Base-by-base conservation (phyloP, 2,888 invertebrate species). In the Anthrax anthrax region DNA sequence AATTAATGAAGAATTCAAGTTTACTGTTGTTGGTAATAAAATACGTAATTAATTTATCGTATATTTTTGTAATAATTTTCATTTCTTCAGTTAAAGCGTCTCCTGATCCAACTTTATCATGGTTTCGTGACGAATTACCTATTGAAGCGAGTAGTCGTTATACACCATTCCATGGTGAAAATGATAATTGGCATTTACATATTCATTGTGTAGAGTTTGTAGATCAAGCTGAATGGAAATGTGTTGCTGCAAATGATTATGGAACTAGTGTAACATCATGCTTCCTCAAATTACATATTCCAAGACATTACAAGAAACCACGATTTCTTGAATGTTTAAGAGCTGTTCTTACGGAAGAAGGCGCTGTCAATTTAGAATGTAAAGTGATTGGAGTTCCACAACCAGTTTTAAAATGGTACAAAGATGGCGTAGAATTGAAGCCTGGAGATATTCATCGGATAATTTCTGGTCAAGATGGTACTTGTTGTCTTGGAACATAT, bases 191-290 rank as follows among this genome's bases (percentile, higher is more conserved):
- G 63, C 77, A 78, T 60, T 71, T 91, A 51, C 80, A 84, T 57
- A 77, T 90, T 37, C 73, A 74, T 46, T 74, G 75, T 49, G 72
- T 89, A 1, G 87, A 89, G 64, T 80, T 89, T 58, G 72, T 80
- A 48, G 90, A 91, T 62, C 88, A 89, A 68, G 88, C 88, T 0
- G 89, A 90, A 61, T 91, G 90, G 90, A 90, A 89, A 63, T 90
- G 89, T 61, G 81, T 90, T 4, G 89, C 88, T 9, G 79, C 81
- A 48, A 91, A 90, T 61, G 88, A 90, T 58, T 90, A 81, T 58
- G 91, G 91, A 1, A 87, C 89, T 58, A 88, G 87, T 55, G 79
- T 87, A 8, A 89, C 90, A 1, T 87, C 88, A 1, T 87, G 88
- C 64, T 88, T 86, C 58, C 72, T 91, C 1, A 85, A 85, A 70